Evolutionary conservation across 64 coral and sea anemone genomes (phyloP).

Genomic region (Porites australiensis): DNA sequence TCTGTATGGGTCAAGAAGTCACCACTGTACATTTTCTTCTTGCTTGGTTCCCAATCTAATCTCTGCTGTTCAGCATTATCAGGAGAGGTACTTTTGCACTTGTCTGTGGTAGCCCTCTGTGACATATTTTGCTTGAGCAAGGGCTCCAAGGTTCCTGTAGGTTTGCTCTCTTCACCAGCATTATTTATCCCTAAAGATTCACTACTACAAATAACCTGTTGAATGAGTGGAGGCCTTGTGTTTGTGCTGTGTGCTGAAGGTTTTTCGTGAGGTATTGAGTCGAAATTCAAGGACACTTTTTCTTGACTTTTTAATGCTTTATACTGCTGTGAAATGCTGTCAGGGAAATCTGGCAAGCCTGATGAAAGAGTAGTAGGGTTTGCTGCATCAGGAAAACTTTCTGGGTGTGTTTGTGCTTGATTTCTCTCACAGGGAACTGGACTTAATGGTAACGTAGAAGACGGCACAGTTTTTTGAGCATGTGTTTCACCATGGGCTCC

Average conservation of each 20-base stretch:
- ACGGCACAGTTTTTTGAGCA: background rate
- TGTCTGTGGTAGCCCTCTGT: background rate
- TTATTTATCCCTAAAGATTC: background rate
- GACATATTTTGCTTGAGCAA: background rate
- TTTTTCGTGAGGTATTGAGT: background rate
- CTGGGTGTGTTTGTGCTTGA: background rate
- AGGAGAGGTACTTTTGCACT: background rate
- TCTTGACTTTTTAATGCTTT: background rate
- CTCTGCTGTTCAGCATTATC: background rate
- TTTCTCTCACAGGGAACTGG: background rate
- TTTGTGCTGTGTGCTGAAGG: background rate
- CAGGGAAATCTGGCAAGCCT: constrained; percentile 32
- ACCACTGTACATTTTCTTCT: background rate
- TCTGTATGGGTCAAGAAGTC: no score
- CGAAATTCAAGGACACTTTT: background rate
- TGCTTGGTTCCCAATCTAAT: constrained; percentile 27
- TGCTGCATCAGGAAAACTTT: no score
- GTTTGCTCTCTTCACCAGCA: background rate
- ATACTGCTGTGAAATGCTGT: constrained; percentile 18
- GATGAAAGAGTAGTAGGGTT: background rate
- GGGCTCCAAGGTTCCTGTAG: constrained; percentile 14
- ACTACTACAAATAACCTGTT: background rate
- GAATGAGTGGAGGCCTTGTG: background rate
- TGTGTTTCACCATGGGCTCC: background rate
- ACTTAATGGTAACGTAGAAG: background rate